Percentiles rank a stretch among this genome's conserved stretches.
phyloP scores from a whole-genome alignment of 2,797 vertebrate genomes.

The Molossus molossus region DNA sequence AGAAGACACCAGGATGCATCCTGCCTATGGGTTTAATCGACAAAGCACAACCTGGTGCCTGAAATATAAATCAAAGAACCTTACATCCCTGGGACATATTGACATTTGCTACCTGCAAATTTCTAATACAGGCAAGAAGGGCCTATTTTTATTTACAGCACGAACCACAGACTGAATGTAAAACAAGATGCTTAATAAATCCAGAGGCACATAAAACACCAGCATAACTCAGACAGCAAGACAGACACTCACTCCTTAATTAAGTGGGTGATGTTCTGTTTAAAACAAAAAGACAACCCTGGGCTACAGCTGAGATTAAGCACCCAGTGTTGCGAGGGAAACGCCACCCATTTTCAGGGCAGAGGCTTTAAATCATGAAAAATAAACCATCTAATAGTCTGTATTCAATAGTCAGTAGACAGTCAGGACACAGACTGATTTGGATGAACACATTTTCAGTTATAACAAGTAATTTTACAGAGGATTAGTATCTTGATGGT shows the following conservation, averaged over 20 bases:
- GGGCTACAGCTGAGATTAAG: slow-evolving; percentile 90
- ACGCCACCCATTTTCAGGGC: slow-evolving; percentile 90
- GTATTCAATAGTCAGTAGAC: slow-evolving; percentile 89
- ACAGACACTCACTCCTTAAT: slow-evolving; percentile 94
- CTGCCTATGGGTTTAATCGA: slow-evolving; percentile 64
- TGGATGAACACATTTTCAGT: slow-evolving; percentile 95
- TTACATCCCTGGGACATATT: slow-evolving; percentile 70
- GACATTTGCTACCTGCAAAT: slow-evolving; percentile 79
- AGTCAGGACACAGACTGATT: slow-evolving; percentile 89
- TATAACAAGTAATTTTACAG: slow-evolving; percentile 98
- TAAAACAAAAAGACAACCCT: slow-evolving; percentile 91
- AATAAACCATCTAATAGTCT: slow-evolving; percentile 89
- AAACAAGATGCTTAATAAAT: slow-evolving; percentile 90
- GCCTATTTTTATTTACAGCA: slow-evolving; percentile 93
- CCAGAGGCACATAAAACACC: slow-evolving; percentile 91
- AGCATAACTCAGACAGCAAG: slow-evolving; percentile 89
- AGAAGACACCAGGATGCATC: neutral
- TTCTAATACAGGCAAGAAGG: slow-evolving; percentile 77
- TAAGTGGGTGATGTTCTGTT: slow-evolving; percentile 95
- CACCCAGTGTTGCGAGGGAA: slow-evolving; percentile 86
- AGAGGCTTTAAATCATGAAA: slow-evolving; percentile 94
- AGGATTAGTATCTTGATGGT: slow-evolving; percentile 99
- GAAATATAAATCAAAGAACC: slow-evolving; percentile 78
- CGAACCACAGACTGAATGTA: slow-evolving; percentile 90
- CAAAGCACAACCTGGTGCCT: slow-evolving; percentile 62